A percentile compares a stretch with the other conserved stretches of the same genome.
These are phyloP conservation scores for Synanthedon andrenaeformis DNA, from an alignment of 2,888 invertebrate genomes.

Conservation along the genomic window DNA sequence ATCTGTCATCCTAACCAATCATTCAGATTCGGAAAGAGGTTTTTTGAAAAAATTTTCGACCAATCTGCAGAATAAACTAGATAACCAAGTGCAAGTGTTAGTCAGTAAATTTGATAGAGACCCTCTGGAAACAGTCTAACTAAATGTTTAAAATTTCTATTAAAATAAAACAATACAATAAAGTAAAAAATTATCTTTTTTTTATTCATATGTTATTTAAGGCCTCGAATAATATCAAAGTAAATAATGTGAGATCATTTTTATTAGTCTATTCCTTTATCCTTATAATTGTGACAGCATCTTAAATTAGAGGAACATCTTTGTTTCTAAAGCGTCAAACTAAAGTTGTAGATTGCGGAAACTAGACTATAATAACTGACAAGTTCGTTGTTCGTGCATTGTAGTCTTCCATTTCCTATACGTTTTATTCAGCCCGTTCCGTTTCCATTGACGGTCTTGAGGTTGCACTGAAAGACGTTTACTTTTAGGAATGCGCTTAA, in stretches of 20 bases:
- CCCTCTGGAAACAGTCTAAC: slow-evolving; percentile 78
- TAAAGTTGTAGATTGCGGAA: slow-evolving; percentile 17
- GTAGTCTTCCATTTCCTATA: slow-evolving; percentile 44
- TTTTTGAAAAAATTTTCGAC: slow-evolving; percentile 75
- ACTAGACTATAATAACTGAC: slow-evolving; percentile 46
- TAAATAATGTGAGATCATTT: slow-evolving; percentile 48
- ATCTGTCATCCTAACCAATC: slow-evolving; percentile 89
- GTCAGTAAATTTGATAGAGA: slow-evolving; percentile 82
- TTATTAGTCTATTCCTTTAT: slow-evolving; percentile 18
- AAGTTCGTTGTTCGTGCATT: slow-evolving; percentile 45
- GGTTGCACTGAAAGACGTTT: slow-evolving; percentile 62
- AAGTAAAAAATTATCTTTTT: slow-evolving; percentile 2
- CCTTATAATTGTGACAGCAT: not conserved
- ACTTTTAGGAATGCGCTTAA: slow-evolving; percentile 36
- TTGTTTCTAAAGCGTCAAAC: not conserved
- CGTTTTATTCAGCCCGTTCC: slow-evolving; percentile 30
- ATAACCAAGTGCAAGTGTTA: slow-evolving; percentile 71
- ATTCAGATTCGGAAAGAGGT: slow-evolving; percentile 94
- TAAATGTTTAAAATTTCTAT: slow-evolving; percentile 30
- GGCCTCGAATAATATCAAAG: not conserved
- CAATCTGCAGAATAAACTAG: slow-evolving; percentile 36
- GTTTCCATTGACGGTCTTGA: slow-evolving; percentile 41
- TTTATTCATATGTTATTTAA: slow-evolving; percentile 2
- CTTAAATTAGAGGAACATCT: not conserved
- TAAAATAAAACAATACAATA: not conserved